These are phyloP conservation scores for Syngnathus typhle DNA, from an alignment of 2,113 vertebrate species.

Conservation along the genomic window DNA sequence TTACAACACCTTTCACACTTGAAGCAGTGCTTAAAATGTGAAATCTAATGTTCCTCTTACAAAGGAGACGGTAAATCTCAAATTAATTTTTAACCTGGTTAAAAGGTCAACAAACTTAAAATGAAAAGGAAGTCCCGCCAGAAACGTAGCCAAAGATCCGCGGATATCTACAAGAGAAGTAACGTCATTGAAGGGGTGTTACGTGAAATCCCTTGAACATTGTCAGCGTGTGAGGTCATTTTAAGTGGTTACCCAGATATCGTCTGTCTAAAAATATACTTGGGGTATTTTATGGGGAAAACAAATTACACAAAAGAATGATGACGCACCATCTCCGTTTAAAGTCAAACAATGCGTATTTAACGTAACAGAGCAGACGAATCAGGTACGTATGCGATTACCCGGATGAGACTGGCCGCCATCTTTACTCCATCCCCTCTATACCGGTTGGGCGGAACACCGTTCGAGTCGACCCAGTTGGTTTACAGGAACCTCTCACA, in stretches of 20 bases:
- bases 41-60: no score
- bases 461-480: conserved; percentile 59
- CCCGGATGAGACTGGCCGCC: conserved; percentile 68
- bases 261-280: not conserved
- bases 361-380: conserved; percentile 15
- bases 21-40: no score
- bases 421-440: conserved; percentile 63
- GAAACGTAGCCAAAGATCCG: not conserved
- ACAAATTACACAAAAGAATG: not conserved
- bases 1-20: no score
- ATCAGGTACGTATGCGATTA: conserved; percentile 62
- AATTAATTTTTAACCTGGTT: no score
- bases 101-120: not conserved
- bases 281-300: not conserved
- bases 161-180: not conserved
- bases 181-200: not conserved
- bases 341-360: not conserved
- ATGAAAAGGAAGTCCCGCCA: not conserved
- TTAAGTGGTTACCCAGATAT: not conserved
- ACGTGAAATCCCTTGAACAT: not conserved
- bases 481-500: conserved; percentile 58
- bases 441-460: conserved; percentile 66
- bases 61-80: no score
- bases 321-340: not conserved
- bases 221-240: not conserved